Base-by-base conservation (phyloP, 1,140 invertebrate genomes). In the Drosophila pandora region DNA sequence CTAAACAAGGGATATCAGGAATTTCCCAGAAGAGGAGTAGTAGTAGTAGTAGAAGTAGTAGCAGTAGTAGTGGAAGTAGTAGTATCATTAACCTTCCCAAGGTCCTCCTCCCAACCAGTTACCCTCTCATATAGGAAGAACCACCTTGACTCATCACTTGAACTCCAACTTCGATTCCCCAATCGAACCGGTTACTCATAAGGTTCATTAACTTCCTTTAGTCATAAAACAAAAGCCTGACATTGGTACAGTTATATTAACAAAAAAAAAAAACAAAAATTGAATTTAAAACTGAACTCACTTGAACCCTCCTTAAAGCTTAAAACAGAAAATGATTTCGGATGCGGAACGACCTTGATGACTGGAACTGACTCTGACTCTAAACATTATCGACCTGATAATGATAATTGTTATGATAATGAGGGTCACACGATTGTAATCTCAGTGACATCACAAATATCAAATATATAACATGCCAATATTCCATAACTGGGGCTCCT, bases 321-420 rank as follows among this genome's bases (percentile, higher is more conserved):
- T 12, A 65, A 65, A 61, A 61, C 53, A 61, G 50, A 61, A 73
- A 67, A 63, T 63, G 63, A 69, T 67, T 69, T 81, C 60, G 65
- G 58, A 85, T 75, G 81, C 81, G 82, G 82, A 82, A 87, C 83
- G 83, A 88, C 83, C 83, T 88, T 88, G 83, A 64, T 88, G 72
- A 69, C 58, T 60, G 45, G n/a, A 72, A 23, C 52, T 75, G 50
- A 58, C 49, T 65, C 49, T 65, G 57, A 60, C 53, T 74, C 53
- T 74, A 54, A 76, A 56, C 63, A 37, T 43, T 43, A 9, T 21
- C 43, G 43, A 47, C 9, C 43, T 10, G 43, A 47, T 47, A 47
- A 47, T 68, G 65, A 56, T 68, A 69, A 68, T 69, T 8, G 25
- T 23, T 2, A 39, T 68, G 50, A 69, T 69, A 69, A 69, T 69